Base-by-base conservation (phyloP, 2,797 vertebrate genomes). In the Crotalus adamanteus region DNA sequence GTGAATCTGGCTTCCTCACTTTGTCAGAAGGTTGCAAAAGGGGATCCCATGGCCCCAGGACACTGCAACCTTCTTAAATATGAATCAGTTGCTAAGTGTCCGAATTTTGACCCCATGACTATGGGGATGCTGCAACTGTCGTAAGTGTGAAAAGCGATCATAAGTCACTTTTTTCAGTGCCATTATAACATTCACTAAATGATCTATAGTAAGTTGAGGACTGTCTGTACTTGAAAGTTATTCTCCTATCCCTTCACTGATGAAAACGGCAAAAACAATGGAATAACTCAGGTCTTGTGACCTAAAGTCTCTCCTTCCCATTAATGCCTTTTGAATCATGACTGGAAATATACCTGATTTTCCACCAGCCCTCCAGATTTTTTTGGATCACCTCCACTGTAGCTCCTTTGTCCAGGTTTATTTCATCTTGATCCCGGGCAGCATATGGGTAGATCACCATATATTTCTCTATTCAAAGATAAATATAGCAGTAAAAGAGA, bases 301-400 rank as follows among this genome's bases (percentile, higher is more conserved):
- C 0, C 25, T 0, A 4, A 26, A 6, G 37, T 60, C 59, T 78
- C 60, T 37, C 56, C 57, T 93, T 88, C 90, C 87, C 31, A 91
- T 16, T 93, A 90, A 4, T n/a, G 6, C 47, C 63, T 90, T 53
- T 94, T 61, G 73, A 65, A 47, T 31, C n/a, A 31, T 26, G 61
- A 47, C 8, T 25, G 28, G 94, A 94, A 94, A 0, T 1, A 63
- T 98, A 99, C 99, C 99, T 99, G 97, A 99, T 99, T 96, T 99
- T 99, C 99, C 99, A 99, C 99, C 99, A 99, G 96, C 99, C 99
- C 96, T 99, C 99, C 97, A 99, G 96, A 97, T 99, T 99, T 97
- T 99, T 99, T 98, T 99, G 99, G 94, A 99, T 98, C 95, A 99
- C 98, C 95, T 99, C 99, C 60, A 99, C 99, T 92, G 98, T 94